Base-by-base conservation (phyloP, 2,113 vertebrate genomes). In the Silurus meridionalis region DNA sequence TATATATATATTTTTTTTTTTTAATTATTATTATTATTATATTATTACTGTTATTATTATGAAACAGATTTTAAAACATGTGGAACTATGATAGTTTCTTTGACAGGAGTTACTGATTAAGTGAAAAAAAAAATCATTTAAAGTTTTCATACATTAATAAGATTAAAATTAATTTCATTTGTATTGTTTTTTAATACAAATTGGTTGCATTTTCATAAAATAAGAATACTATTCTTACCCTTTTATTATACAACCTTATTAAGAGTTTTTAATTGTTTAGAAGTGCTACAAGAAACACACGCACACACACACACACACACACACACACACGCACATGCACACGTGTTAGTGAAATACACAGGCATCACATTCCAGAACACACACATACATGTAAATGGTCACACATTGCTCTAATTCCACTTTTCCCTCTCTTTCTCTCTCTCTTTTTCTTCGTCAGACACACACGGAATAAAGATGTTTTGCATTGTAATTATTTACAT, bases 281-380 rank as follows among this genome's bases (percentile, higher is more conserved):
- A 37, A 37, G 28, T 37, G 28, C 28, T 37, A 37, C 28, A 8
- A 74, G 17, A 74, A 19, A 74, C 23, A 66, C 21, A 60, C 63
- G n/a, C 63, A 64, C 21, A 64, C 63, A 19, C 69, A 48, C 28
- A 48, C 69, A 69, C 25, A 69, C 67, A 15, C 11, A 37, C 67
- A 19, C 15, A 8, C 37, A 75, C 19, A 11, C 46, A 52, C 48
- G 48, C 21, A 50, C 23, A 2, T 13, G 17, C 48, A 19, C 74
- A 53, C 50, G 55, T 57, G 23, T 25, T 25, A 28, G n/a, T 25
- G n/a, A 28, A 55, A 57, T 15, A 78, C 53, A 78, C n/a, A 78
- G 10, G 57, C 9, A 57, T 77, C 52, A 78, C 75, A 78, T 57
- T 77, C 74, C 74, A 77, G 74, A n/a, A 55, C 53, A 17, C 74